Evolutionary conservation across 2,797 vertebrate species (phyloP).

Genomic region (Phrynocephalus forsythii): DNA sequence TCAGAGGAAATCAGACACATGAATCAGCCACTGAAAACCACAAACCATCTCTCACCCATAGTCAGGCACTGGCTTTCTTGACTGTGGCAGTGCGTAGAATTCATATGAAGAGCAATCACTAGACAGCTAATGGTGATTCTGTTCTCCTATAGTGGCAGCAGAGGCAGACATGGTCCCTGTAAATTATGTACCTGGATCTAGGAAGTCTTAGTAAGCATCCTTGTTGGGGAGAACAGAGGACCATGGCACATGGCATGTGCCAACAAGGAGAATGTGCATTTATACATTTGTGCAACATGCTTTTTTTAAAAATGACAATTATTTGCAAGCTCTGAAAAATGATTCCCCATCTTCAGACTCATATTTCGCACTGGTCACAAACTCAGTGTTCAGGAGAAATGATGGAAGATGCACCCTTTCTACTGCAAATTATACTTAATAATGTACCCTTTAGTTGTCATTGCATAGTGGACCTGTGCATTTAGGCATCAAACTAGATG

Average conservation of each 20-base stretch:
- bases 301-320: neutral
- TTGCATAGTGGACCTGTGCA: too few relatives aligned
- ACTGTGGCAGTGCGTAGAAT: neutral
- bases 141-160: neutral
- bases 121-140: neutral
- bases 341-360: neutral
- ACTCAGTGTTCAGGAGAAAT: neutral
- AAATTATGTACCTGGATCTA: neutral
- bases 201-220: neutral
- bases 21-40: neutral
- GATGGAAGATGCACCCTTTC: neutral
- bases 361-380: neutral
- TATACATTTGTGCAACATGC: too few relatives aligned
- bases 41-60: neutral
- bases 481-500: neutral
- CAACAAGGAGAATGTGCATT: neutral
- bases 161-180: neutral
- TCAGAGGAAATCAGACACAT: neutral
- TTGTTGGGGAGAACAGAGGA: neutral
- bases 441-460: neutral
- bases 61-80: neutral
- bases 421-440: too few relatives aligned
- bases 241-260: neutral
- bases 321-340: neutral
- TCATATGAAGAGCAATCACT: neutral